Percentiles rank a stretch among this genome's conserved stretches.
phyloP scores from a whole-genome alignment of 2,797 vertebrate genomes.

The Pterois miles region DNA sequence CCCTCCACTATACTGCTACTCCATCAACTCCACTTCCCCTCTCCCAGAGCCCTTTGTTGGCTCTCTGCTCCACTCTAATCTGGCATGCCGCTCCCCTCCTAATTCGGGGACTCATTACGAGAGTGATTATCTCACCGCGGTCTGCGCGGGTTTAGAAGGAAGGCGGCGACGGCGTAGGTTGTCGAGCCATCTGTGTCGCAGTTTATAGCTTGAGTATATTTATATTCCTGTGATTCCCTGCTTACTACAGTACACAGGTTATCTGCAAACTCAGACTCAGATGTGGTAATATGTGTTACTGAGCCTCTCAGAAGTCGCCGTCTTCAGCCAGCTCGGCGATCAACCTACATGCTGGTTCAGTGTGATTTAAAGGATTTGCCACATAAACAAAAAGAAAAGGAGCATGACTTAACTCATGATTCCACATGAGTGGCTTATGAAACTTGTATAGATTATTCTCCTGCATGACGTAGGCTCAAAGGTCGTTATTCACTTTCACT shows the following conservation, averaged over 20 bases:
- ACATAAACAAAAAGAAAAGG: constrained; percentile 38
- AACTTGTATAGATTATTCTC: constrained; percentile 29
- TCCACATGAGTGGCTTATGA: constrained; percentile 35
- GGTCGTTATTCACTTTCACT: constrained; percentile 12
- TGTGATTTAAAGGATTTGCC: constrained; percentile 45
- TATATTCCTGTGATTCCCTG: constrained; percentile 18
- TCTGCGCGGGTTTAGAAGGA: constrained; percentile 46
- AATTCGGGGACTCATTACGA: constrained; percentile 77
- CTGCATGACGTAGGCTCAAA: constrained; percentile 20
- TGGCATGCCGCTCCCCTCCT: constrained; percentile 62
- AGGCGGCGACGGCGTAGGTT: constrained; percentile 32
- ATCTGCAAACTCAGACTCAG: constrained; percentile 23
- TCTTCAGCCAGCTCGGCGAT: neutral
- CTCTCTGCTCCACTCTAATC: constrained; percentile 68
- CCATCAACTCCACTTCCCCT: constrained; percentile 59
- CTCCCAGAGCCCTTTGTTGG: constrained; percentile 70
- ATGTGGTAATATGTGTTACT: neutral
- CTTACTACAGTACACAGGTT: neutral
- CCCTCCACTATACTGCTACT: constrained; percentile 39
- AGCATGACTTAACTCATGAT: constrained; percentile 41
- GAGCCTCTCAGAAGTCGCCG: constrained; percentile 1
- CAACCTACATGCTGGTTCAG: constrained; percentile 7
- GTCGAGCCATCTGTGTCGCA: constrained; percentile 29
- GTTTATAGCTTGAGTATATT: neutral
- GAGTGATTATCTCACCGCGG: constrained; percentile 69